Conservation (phyloP, 2,113 vertebrate species). For the Mus musculus region DNA sequence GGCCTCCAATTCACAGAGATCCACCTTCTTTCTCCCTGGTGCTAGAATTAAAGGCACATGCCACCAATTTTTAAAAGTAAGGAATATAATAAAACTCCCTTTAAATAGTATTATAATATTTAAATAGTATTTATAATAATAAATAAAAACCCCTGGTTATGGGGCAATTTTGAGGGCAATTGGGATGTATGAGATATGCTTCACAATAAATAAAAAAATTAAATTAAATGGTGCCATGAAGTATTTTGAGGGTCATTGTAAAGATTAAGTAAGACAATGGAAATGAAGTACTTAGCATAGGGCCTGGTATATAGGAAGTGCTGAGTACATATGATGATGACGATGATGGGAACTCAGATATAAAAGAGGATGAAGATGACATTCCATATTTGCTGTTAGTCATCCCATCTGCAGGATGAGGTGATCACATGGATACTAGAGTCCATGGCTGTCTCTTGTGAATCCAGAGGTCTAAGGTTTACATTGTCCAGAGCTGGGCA, state of each 20-base stretch:
- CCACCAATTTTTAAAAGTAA: neutral
- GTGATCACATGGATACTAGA: neutral
- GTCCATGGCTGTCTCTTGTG: neutral
- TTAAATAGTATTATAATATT: neutral
- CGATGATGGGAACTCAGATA: neutral
- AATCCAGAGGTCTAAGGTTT: neutral
- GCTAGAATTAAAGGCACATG: neutral
- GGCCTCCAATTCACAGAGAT: neutral
- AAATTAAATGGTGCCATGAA: neutral
- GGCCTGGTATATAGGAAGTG: slow-evolving; percentile 5
- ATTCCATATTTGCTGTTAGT: neutral
- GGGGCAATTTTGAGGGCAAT: neutral
- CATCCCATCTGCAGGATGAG: neutral
- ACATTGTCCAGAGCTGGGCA: neutral
- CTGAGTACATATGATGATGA: neutral
- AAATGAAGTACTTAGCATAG: neutral
- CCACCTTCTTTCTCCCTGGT: neutral
- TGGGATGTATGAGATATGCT: neutral
- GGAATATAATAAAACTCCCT: neutral
- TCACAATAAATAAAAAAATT: neutral
- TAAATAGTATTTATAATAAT: neutral
- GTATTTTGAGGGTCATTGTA: neutral
- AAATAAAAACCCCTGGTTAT: neutral
- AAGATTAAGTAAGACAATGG: slow-evolving; percentile 25
- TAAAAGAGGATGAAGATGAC: neutral